Evolutionary conservation across 2,797 vertebrate genomes (phyloP), one percentile per base, ranked within the genome.

Genomic region (Schizothorax lantsangensis): DNA sequence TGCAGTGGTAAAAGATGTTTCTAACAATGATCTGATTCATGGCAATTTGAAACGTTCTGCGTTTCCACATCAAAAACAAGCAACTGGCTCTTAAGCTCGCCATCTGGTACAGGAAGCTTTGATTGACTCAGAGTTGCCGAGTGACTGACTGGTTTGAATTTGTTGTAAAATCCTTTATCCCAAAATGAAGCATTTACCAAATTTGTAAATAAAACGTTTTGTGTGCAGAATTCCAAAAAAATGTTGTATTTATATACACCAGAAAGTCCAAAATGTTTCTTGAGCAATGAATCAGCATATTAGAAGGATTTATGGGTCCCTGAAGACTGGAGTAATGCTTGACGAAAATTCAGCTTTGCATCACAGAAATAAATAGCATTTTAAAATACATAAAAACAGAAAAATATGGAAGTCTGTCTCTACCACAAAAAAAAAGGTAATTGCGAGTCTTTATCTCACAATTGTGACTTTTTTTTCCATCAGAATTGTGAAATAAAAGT

Each of bases 1-100:
- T 26, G 21, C 52, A 71, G 52, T 66, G 73, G 54, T 74, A 66
- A 87, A 88, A 52, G 54, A 40, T 72, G 52, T 88, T 89, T 78
- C 49, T 79, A 47, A 43, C 80, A 90, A 86, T 81, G 83, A 87
- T 88, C 83, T 86, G 85, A 68, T 88, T 87, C 40, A 49, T 30
- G 7, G 26, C 54, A 86, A 85, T 68, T 68, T 68, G 30, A 68
- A 36, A 68, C 64, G 6, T 68, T 68, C 30, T 68, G 30, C 2
- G 15, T 36, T 68, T 19, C 64, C 64, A 77, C 69, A 68, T 87
- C 38, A 73, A 84, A 89, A 86, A 47, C 36, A 86, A 74, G 30
- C 3, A 7, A 36, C 33, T 68, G 64, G 30, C 30, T 30, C 30
- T 68, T 19, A 86, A 49, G 47, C 62, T 36, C 9, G 19, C 8